These are phyloP conservation scores for Sarcophaga bullata DNA, from an alignment of 1,140 invertebrate genomes.

Conservation along the genomic window DNA sequence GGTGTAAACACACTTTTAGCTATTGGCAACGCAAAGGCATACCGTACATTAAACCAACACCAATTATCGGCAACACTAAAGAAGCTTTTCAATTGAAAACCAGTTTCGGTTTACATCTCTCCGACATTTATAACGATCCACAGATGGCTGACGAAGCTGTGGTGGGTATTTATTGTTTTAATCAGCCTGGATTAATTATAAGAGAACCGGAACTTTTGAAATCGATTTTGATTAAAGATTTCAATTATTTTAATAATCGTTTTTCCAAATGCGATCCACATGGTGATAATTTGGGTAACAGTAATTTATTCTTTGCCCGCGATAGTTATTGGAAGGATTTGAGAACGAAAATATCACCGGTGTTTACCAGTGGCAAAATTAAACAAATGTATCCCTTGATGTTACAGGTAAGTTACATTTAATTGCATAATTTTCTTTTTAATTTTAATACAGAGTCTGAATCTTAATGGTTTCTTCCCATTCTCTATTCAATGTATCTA, in stretches of 20 bases:
- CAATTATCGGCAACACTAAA: slow-evolving; percentile 57
- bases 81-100: slow-evolving; percentile 49
- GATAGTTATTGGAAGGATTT: slow-evolving; percentile 68
- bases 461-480: slow-evolving; percentile 21
- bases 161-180: slow-evolving; percentile 65
- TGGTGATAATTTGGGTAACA: slow-evolving; percentile 52
- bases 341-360: slow-evolving; percentile 68
- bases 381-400: slow-evolving; percentile 70
- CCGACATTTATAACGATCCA: slow-evolving; percentile 54
- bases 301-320: slow-evolving; percentile 60
- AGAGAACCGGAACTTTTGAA: slow-evolving; percentile 69
- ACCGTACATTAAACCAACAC: slow-evolving; percentile 52
- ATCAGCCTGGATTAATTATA: slow-evolving; percentile 66
- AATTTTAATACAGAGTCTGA: neutral
- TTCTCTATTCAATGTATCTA: neutral
- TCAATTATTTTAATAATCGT: slow-evolving; percentile 59
- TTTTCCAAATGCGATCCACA: slow-evolving; percentile 52
- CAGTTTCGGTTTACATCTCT: slow-evolving; percentile 53
- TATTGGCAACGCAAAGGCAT: slow-evolving; percentile 62
- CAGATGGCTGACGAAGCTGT: slow-evolving; percentile 54
- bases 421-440: slow-evolving; percentile 9
- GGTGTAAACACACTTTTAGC: slow-evolving; percentile 47
- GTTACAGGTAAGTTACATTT: slow-evolving; percentile 54
- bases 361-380: slow-evolving; percentile 70
- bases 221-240: slow-evolving; percentile 68